These are phyloP conservation scores for Trematomus bernacchii DNA, from an alignment of 2,797 vertebrate genomes.

Conservation along the genomic window DNA sequence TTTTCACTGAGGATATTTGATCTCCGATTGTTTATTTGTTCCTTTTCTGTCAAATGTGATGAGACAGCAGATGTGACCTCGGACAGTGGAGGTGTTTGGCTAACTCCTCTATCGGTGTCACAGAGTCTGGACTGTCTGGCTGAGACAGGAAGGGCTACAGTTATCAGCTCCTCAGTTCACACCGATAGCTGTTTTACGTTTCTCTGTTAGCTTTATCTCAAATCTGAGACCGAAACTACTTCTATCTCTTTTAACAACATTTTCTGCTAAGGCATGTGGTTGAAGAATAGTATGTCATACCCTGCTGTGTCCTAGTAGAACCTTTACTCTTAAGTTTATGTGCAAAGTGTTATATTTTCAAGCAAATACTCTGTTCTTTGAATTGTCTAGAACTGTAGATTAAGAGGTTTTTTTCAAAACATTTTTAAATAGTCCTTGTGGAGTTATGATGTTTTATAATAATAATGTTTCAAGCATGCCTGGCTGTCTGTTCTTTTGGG, in stretches of 20 bases:
- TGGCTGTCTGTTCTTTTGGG: slow-evolving; percentile 13
- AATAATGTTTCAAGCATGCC: slow-evolving; percentile 30
- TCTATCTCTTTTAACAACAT: slow-evolving; percentile 2
- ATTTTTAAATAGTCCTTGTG: background rate
- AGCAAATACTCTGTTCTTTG: slow-evolving; percentile 6
- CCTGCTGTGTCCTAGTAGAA: background rate
- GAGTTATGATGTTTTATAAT: slow-evolving; percentile 11
- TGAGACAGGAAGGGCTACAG: slow-evolving; percentile 13
- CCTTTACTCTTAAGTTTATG: background rate
- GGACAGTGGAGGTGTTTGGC: slow-evolving; percentile 11
- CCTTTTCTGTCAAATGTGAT: slow-evolving; percentile 23
- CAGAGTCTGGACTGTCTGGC: slow-evolving; percentile 15
- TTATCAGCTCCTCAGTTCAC: slow-evolving; percentile 13
- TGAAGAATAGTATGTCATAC: slow-evolving; percentile 8
- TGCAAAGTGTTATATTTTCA: background rate
- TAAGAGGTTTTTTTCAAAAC: slow-evolving; percentile 22
- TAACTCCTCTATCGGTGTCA: background rate
- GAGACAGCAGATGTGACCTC: slow-evolving; percentile 43
- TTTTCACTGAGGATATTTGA: background rate
- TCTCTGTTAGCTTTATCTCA: background rate
- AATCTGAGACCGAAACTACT: slow-evolving; percentile 20
- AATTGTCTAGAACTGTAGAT: slow-evolving; percentile 18
- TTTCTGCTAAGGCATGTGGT: slow-evolving; percentile 7
- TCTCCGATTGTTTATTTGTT: slow-evolving; percentile 22
- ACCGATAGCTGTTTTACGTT: background rate